Evolutionary conservation across 1,140 invertebrate species (phyloP).

Genomic region (Phenacoccus solenopsis): DNA sequence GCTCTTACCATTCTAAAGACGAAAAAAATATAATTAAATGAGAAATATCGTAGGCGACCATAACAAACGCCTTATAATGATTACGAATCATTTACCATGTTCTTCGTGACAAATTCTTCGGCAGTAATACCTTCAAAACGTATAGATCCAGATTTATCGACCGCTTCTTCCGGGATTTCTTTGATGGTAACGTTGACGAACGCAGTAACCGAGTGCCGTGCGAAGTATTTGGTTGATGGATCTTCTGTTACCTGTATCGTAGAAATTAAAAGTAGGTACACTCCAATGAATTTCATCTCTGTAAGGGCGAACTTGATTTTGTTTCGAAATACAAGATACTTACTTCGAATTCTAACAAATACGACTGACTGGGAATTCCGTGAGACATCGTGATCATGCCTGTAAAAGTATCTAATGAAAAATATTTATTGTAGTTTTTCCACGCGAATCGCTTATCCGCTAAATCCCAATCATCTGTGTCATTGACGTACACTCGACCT

Average conservation of each 20-base stretch:
- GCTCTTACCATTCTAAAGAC: constrained; percentile 44
- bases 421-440: constrained; percentile 37
- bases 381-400: constrained; percentile 74
- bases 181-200: constrained; percentile 72
- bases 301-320: too few species aligned
- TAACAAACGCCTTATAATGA: too few species aligned
- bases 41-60: too few species aligned
- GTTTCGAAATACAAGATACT: constrained; percentile 29
- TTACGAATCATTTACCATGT: constrained; percentile 26
- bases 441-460: constrained; percentile 72
- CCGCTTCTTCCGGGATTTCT: constrained; percentile 75
- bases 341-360: constrained; percentile 54
- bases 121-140: constrained; percentile 64
- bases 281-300: too few species aligned
- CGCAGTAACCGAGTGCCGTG: constrained; percentile 53
- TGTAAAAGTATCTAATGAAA: constrained; percentile 54
- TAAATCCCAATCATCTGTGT: constrained; percentile 87
- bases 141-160: constrained; percentile 78
- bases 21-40: constrained; percentile 18
- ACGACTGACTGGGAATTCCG: constrained; percentile 52
- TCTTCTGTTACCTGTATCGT: constrained; percentile 41
- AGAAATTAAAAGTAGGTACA: too few species aligned
- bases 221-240: constrained; percentile 32
- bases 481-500: constrained; percentile 78
- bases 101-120: constrained; percentile 65